A percentile compares a stretch with the other conserved stretches of the same genome.
Evolutionary conservation across 2,888 invertebrate species (phyloP).

Genomic region (Tachystola acroxantha): DNA sequence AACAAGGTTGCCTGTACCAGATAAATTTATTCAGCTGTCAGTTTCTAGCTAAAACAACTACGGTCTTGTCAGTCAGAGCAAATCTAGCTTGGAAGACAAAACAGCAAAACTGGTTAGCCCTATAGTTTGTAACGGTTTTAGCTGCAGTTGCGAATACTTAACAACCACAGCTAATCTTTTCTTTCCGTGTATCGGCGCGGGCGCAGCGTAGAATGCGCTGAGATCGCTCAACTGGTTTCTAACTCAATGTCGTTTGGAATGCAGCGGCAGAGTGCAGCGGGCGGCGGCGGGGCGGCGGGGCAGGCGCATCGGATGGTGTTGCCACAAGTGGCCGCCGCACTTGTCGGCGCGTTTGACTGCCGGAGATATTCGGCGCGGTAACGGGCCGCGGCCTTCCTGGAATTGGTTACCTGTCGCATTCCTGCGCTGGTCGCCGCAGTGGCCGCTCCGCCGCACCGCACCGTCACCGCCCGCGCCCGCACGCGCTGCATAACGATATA

Average conservation of each 20-base stretch:
- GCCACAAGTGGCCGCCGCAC: conserved; percentile 74
- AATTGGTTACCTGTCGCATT: conserved; percentile 78
- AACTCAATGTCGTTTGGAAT: conserved; percentile 71
- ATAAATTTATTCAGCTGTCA: no score
- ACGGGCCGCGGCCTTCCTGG: conserved; percentile 77
- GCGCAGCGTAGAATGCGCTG: conserved; percentile 44
- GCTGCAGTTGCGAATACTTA: no score
- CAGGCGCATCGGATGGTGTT: conserved; percentile 64
- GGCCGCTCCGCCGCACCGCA: conserved; percentile 34
- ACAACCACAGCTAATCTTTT: no score
- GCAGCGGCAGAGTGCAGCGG: conserved; percentile 38
- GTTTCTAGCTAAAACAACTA: no score
- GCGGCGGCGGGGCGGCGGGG: conserved; percentile 28
- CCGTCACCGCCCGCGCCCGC: conserved; percentile 45
- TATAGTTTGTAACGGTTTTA: background rate
- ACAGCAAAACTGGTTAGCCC: background rate
- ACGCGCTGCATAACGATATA: conserved; percentile 46
- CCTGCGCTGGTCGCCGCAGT: conserved; percentile 59
- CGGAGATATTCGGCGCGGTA: conserved; percentile 77
- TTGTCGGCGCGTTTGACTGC: conserved; percentile 76
- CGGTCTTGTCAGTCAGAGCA: no score
- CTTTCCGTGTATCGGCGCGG: no score
- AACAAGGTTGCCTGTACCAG: no score
- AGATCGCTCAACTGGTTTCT: conserved; percentile 69
- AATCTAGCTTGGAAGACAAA: no score